Percentiles rank a stretch among this genome's conserved stretches.
These are phyloP conservation scores for Danio aesculapii DNA, from an alignment of 2,797 vertebrate species.

Conservation along the genomic window DNA sequence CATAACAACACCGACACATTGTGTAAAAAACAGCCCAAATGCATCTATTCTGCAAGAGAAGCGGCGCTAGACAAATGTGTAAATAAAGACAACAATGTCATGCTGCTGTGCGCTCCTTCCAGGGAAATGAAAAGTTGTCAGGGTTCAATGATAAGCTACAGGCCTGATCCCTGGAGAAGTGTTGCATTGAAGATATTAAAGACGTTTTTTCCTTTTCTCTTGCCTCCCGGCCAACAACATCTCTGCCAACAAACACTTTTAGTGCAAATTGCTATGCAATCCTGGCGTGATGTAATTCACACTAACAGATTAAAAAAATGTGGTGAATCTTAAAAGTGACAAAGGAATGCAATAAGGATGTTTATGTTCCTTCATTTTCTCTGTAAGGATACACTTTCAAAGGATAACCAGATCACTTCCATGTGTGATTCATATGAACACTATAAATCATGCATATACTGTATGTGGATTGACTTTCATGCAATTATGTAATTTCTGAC, in stretches of 20 bases:
- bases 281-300: not conserved
- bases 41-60: slow-evolving; percentile 1
- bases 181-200: slow-evolving; percentile 47
- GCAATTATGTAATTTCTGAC: slow-evolving; percentile 17
- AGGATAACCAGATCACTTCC: slow-evolving; percentile 2
- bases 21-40: slow-evolving; percentile 19
- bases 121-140: slow-evolving; percentile 47
- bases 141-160: slow-evolving; percentile 48
- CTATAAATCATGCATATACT: slow-evolving; percentile 1
- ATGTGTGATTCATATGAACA: not conserved
- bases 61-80: slow-evolving; percentile 46
- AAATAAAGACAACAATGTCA: slow-evolving; percentile 49
- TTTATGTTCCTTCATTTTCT: slow-evolving; percentile 1
- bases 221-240: slow-evolving; percentile 43
- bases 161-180: slow-evolving; percentile 45
- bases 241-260: slow-evolving; percentile 26
- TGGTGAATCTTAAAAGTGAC: not conserved
- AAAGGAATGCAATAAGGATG: not conserved
- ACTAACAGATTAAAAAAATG: not conserved
- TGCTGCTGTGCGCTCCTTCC: slow-evolving; percentile 33
- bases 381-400: slow-evolving; percentile 5
- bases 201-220: slow-evolving; percentile 6
- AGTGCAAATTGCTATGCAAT: slow-evolving; percentile 24
- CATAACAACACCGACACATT: slow-evolving; percentile 9
- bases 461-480: not conserved